Evolutionary conservation across 2,888 invertebrate genomes (phyloP), one percentile per base, ranked within the genome.

Genomic region (Micropterix aruncella): DNA sequence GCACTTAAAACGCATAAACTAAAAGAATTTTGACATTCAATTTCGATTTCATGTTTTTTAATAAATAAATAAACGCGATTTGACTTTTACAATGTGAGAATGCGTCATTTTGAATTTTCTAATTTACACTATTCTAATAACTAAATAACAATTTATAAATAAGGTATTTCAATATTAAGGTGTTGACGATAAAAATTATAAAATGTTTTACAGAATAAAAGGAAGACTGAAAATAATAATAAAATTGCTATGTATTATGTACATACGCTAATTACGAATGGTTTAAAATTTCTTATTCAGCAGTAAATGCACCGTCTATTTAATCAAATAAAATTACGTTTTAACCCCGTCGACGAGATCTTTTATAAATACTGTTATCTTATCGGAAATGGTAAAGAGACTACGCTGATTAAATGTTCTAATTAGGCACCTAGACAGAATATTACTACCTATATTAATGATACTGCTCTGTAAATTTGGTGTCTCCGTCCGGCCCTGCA

Each of bases 1-100:
- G 45, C 44, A 42, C 44, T 47, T 44, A 49, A 46, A 43, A 47
- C 47, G n/a, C n/a, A n/a, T n/a, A n/a, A n/a, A n/a, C n/a, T n/a
- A n/a, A n/a, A n/a, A n/a, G n/a, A n/a, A n/a, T n/a, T n/a, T n/a
- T n/a, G n/a, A n/a, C n/a, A n/a, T n/a, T n/a, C n/a, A n/a, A n/a
- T n/a, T n/a, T n/a, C n/a, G n/a, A n/a, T n/a, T n/a, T n/a, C n/a
- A n/a, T n/a, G n/a, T n/a, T n/a, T n/a, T n/a, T n/a, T n/a, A n/a
- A n/a, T n/a, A n/a, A n/a, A n/a, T n/a, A n/a, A n/a, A n/a, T n/a
- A n/a, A n/a, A n/a, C n/a, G n/a, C n/a, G n/a, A n/a, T n/a, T n/a
- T n/a, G n/a, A n/a, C n/a, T n/a, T n/a, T n/a, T n/a, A n/a, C n/a
- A n/a, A n/a, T n/a, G n/a, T n/a, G n/a, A n/a, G 27, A 27, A 27